Base-by-base conservation (phyloP, 2,797 vertebrate species). In the Pseudomugil gertrudae region DNA sequence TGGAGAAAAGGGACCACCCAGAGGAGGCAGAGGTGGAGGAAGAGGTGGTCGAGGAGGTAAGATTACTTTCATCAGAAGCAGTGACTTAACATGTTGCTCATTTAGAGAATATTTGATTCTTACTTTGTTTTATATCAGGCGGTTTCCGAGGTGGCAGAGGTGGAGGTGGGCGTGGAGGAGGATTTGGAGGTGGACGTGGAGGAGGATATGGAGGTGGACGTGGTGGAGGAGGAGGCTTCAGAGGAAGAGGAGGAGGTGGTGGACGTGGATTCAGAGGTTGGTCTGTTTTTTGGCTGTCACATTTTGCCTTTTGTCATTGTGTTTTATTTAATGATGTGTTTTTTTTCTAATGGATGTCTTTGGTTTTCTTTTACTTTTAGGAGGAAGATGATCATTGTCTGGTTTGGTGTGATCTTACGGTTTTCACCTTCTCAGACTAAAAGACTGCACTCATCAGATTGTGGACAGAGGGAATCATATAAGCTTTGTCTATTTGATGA, bases 181-280 rank as follows among this genome's bases (percentile, higher is more conserved):
- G 95, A 66, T 94, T 94, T 74, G 93, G 95, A 38, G 92, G 95
- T 0, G 89, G 95, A 1, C 87, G 74, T 0, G 84, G 70, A 2
- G 84, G 82, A 14, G 92, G 95, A 69, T 94, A 94, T 77, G 93
- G 95, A 35, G 92, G 95, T 0, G 89, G 95, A 1, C 86, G 69
- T 0, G 81, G 63, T 5, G 86, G 84, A 5, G 80, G 96, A 7
- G 78, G 94, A 21, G 93, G 95, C 55, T 97, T 97, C 84, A 93
- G 96, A 82, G 96, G 85, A 83, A 66, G 89, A 77, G 89, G 92
- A 1, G 61, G 90, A 0, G 87, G 95, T 2, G 95, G 95, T 0
- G 93, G 95, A 58, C 93, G 95, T 71, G 94, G 96, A 77, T 98
- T 98, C 83, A 94, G 97, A 88, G 97, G 97, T 96, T 57, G 86